Percentiles rank a stretch among this genome's conserved stretches.
Conservation (phyloP, 2,888 invertebrate species). For the Ophraella communa region DNA sequence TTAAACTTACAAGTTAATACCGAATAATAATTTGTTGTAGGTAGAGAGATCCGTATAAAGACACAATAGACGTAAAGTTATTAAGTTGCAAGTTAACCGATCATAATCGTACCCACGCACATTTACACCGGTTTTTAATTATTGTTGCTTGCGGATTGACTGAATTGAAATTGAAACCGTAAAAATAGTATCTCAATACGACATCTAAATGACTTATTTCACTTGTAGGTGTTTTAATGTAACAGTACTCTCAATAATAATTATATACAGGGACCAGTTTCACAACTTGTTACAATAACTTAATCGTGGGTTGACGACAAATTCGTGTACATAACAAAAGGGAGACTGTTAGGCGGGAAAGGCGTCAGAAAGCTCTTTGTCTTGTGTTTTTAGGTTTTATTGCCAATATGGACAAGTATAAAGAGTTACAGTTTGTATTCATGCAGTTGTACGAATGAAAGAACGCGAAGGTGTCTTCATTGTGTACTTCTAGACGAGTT, state of each 20-base stretch:
- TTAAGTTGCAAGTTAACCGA: constrained; percentile 2
- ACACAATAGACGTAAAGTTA: background rate
- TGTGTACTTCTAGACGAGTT: too few species aligned
- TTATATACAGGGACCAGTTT: constrained; percentile 32
- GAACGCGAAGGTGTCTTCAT: too few species aligned
- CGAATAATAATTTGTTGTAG: background rate
- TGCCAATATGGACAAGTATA: background rate
- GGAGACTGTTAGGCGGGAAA: constrained; percentile 27
- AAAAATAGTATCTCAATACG: constrained; percentile 17
- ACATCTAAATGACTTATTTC: constrained; percentile 31
- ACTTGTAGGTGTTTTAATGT: constrained; percentile 39
- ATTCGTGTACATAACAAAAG: constrained; percentile 31
- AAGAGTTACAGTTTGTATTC: background rate
- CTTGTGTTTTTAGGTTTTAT: constrained; percentile 18
- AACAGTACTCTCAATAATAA: constrained; percentile 34
- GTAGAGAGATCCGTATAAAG: background rate
- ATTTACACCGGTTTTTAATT: constrained; percentile 1
- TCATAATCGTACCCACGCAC: constrained; percentile 12
- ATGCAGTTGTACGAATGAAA: background rate
- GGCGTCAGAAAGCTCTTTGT: constrained; percentile 20
- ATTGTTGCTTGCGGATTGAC: background rate
- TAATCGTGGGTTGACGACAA: constrained; percentile 38
- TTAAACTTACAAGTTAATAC: background rate
- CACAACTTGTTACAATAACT: constrained; percentile 32
- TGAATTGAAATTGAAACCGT: constrained; percentile 6